Evolutionary conservation across 2,113 vertebrate genomes (phyloP), one percentile per base, ranked within the genome.

Genomic region (Centrocercus urophasianus): DNA sequence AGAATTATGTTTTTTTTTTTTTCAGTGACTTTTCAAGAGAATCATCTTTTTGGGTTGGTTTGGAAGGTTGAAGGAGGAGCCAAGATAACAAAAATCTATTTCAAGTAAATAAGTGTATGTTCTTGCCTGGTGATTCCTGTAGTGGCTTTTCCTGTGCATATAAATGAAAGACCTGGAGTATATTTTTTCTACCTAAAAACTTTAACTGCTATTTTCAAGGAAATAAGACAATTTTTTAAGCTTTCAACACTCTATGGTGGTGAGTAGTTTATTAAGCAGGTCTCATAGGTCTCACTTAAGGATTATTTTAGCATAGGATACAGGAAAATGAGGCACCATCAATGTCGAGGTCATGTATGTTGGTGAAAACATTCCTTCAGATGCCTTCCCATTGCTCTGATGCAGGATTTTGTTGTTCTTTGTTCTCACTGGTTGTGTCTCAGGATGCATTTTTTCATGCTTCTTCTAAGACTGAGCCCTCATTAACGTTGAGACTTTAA

Each of bases 281-380:
- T 79, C 13, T 45, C 38, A 42, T 1, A 56, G 19, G 8, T 79
- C 12, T 45, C 34, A 36, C 1, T n/a, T n/a, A 42, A 40, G 32
- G 4, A 20, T 2, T 21, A 0, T 63, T 67, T 10, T 13, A 17
- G 3, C 21, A 34, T 3, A 50, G 42, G 67, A 28, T 19, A 5
- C 6, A 60, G 57, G 7, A 74, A 78, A 90, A 69, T 14, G 5
- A 63, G 50, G 5, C 2, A 34, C 12, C 28, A 59, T 56, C 21
- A 24, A 78, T 17, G 8, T 66, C 50, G 73, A 63, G 50, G 1
- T 66, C n/a, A 17, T 32, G 17, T 5, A 45, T 14, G 2, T 19
- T 65, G 43, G 22, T 56, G 69, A 57, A 66, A 43, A 21, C 4
- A 4, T 28, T 8, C 15, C 63, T 77, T 24, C 67, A 34, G 77